phyloP scores from a whole-genome alignment of 2,797 vertebrate genomes.

The Xenentodon cancila region DNA sequence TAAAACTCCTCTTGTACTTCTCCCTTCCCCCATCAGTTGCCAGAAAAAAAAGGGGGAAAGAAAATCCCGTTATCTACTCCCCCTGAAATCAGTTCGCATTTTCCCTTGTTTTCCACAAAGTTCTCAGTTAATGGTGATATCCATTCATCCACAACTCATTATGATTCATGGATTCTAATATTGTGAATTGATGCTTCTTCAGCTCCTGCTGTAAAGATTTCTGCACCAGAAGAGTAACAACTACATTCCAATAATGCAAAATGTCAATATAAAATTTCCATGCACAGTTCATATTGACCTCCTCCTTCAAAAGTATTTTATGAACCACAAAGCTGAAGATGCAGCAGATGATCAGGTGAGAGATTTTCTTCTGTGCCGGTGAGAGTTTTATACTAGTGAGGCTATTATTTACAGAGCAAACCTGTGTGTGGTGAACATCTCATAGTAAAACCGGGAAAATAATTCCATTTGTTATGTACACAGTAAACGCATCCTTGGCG shows the following conservation, averaged over 20 bases:
- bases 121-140: neutral
- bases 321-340: neutral
- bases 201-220: neutral
- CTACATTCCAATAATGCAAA: constrained; percentile 2
- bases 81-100: neutral
- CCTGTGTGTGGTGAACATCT: neutral
- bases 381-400: constrained; percentile 6
- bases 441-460: neutral
- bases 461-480: constrained; percentile 12
- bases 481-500: neutral
- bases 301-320: constrained; percentile 5
- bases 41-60: neutral
- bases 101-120: neutral
- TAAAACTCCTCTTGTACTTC: constrained; percentile 1
- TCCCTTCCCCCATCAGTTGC: too few relatives aligned
- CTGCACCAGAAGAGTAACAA: neutral
- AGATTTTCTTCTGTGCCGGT: constrained; percentile 4
- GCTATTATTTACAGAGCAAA: constrained; percentile 5
- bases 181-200: neutral
- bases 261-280: constrained; percentile 1
- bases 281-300: constrained; percentile 1
- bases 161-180: constrained; percentile 2
- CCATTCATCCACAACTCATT: neutral
- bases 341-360: neutral
- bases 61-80: neutral